A percentile compares a stretch with the other conserved stretches of the same genome.
These are phyloP conservation scores for Apodemia hepburni DNA, from an alignment of 2,888 invertebrate genomes.

Conservation along the genomic window DNA sequence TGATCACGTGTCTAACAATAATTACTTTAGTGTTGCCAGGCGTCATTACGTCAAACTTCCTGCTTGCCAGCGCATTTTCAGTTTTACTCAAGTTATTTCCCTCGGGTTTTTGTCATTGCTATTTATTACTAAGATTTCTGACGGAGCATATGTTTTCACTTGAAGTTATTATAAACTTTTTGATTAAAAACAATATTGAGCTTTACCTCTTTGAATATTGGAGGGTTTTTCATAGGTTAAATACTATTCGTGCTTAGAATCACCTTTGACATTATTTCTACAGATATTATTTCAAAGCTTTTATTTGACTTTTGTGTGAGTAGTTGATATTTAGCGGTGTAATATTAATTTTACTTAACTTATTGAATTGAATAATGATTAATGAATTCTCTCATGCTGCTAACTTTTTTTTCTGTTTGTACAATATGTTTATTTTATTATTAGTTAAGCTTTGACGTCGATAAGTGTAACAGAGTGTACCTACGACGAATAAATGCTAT, in stretches of 20 bases:
- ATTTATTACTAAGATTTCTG: constrained; percentile 53
- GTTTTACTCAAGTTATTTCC: constrained; percentile 51
- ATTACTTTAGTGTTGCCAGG: constrained; percentile 54
- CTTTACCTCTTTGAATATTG: neutral
- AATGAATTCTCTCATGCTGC: too few species aligned
- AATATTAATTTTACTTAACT: too few species aligned
- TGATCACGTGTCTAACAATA: constrained; percentile 57
- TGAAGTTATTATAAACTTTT: constrained; percentile 33
- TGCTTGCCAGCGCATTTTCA: constrained; percentile 41
- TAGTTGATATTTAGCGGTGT: too few species aligned
- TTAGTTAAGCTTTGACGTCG: too few species aligned
- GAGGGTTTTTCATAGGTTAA: neutral
- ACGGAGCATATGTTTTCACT: constrained; percentile 37
- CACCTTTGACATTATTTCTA: neutral
- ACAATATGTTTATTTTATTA: too few species aligned
- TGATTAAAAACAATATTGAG: constrained; percentile 15
- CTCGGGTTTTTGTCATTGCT: constrained; percentile 44
- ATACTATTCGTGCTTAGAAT: neutral
- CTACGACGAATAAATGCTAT: too few species aligned
- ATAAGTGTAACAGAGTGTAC: too few species aligned
- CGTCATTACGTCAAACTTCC: constrained; percentile 42
- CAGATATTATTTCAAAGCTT: neutral
- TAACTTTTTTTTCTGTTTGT: too few species aligned
- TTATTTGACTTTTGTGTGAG: neutral
- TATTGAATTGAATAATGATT: too few species aligned